A percentile compares a stretch with the other conserved stretches of the same genome.
Evolutionary conservation across 2,797 vertebrate genomes (phyloP).

Genomic region (Urocyon cinereoargenteus): DNA sequence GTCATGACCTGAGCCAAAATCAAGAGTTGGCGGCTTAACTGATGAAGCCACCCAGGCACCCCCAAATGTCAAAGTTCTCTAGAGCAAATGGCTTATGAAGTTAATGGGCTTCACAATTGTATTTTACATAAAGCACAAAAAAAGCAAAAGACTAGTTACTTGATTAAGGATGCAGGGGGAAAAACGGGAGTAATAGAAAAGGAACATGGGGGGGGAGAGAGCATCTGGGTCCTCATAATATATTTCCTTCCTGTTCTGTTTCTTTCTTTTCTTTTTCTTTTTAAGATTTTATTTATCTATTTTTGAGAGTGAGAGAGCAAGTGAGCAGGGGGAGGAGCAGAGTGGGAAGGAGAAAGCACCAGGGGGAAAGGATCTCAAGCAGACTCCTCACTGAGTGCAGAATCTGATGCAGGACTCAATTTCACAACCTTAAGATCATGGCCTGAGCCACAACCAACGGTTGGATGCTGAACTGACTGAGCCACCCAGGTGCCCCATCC

Average conservation of each 20-base stretch:
- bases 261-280: not conserved
- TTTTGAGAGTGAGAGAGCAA: too few species aligned
- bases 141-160: not conserved
- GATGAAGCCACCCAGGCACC: not conserved
- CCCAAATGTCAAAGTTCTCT: not conserved
- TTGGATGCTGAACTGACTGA: not conserved
- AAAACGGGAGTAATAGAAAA: not conserved
- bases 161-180: not conserved
- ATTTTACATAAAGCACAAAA: slow-evolving; percentile 7
- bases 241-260: not conserved
- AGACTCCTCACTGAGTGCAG: too few species aligned
- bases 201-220: not conserved
- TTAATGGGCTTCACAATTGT: not conserved
- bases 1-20: not conserved
- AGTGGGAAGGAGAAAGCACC: too few species aligned
- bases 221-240: not conserved
- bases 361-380: too few species aligned
- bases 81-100: not conserved
- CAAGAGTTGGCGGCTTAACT: not conserved
- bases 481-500: not conserved
- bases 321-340: too few species aligned
- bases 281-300: too few species aligned
- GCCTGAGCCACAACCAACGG: not conserved
- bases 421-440: not conserved
- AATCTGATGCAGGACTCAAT: too few species aligned